These are phyloP conservation scores for Argyrosomus regius DNA, from an alignment of 2,797 vertebrate genomes.

Conservation along the genomic window DNA sequence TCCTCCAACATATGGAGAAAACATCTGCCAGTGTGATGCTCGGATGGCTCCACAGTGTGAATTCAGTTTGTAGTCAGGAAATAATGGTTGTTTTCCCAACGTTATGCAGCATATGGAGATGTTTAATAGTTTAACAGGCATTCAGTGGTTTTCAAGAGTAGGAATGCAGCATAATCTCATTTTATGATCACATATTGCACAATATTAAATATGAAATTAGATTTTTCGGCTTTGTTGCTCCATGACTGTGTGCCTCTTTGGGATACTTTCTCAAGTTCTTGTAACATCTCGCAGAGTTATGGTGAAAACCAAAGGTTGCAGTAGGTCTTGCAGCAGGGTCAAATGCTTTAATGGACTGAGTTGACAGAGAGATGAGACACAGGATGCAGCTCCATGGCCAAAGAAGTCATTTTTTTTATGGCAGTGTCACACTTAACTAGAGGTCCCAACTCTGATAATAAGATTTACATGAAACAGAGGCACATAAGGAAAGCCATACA, in stretches of 20 bases:
- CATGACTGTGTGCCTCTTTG: neutral
- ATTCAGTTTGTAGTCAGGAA: neutral
- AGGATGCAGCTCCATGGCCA: too few relatives aligned
- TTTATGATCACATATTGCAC: neutral
- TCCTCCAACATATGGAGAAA: conserved; percentile 23
- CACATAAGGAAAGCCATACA: neutral
- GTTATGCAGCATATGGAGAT: conserved; percentile 7
- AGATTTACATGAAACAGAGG: neutral
- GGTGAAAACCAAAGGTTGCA: conserved; percentile 26
- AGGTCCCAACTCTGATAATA: neutral
- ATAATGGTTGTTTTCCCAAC: neutral
- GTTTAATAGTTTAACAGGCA: neutral
- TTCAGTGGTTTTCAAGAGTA: neutral
- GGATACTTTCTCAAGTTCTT: conserved; percentile 45
- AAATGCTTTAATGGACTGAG: conserved; percentile 31
- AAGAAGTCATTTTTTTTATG: too few relatives aligned
- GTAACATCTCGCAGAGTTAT: conserved; percentile 59
- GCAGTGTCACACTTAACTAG: neutral
- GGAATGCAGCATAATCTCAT: neutral
- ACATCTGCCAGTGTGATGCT: conserved; percentile 50
- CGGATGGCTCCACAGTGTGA: conserved; percentile 16
- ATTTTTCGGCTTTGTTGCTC: neutral
- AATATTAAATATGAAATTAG: neutral
- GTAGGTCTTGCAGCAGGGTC: conserved; percentile 44
- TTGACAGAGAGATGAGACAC: conserved; percentile 2